Conservation (phyloP, 2,888 invertebrate species). For the Melinaea menophilus region DNA sequence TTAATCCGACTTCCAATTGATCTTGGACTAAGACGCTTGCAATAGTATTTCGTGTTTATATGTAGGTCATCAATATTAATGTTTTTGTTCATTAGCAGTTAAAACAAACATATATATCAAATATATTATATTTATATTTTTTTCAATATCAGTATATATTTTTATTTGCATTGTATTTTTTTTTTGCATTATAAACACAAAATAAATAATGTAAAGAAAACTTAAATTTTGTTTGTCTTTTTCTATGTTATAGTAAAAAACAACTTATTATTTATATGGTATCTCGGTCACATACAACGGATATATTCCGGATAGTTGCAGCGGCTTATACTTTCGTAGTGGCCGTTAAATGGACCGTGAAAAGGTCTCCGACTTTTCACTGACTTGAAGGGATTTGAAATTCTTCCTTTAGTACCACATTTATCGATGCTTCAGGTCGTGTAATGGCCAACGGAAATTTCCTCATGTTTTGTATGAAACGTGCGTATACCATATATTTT, state of each 20-base stretch:
- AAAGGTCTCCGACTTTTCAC: constrained; percentile 39
- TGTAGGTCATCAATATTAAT: not conserved
- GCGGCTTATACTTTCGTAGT: constrained; percentile 39
- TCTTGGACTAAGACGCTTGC: constrained; percentile 28
- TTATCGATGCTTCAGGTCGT: constrained; percentile 3
- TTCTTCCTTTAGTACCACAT: constrained; percentile 3
- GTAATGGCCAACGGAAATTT: not conserved
- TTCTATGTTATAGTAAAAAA: no score
- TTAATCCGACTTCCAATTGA: constrained; percentile 53
- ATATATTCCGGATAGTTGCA: constrained; percentile 12
- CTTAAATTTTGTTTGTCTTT: no score
- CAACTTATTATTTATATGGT: no score
- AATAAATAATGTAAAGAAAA: no score
- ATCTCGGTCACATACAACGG: no score
- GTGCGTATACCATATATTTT: no score
- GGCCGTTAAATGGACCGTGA: constrained; percentile 46
- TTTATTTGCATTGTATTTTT: not conserved
- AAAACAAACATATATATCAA: not conserved
- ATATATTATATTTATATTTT: not conserved
- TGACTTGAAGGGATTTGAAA: constrained; percentile 29
- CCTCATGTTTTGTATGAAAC: no score
- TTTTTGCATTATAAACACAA: no score
- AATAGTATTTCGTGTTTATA: not conserved
- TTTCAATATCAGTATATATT: not conserved
- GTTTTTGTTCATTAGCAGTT: not conserved